Conservation (phyloP, 2,888 invertebrate species). For the Apamea crenata region DNA sequence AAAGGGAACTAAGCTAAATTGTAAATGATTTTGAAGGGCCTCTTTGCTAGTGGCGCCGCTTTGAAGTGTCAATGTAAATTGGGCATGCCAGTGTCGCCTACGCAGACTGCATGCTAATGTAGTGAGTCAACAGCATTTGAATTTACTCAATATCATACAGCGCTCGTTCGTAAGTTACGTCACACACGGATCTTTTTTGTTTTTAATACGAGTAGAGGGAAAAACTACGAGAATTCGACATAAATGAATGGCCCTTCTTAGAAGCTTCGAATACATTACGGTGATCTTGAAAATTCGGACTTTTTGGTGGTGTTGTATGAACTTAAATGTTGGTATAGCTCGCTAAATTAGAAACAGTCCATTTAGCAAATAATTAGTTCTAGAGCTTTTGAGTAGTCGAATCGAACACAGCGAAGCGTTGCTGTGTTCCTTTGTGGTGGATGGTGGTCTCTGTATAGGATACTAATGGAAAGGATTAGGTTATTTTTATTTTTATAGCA, state of each 20-base stretch:
- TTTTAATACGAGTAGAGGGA: constrained; percentile 22
- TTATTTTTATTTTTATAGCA: too few relatives aligned
- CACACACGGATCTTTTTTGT: constrained; percentile 46
- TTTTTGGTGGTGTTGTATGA: not conserved
- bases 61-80: constrained; percentile 10
- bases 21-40: not conserved
- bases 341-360: not conserved
- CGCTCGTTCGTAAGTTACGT: constrained; percentile 46
- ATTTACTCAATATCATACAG: constrained; percentile 57
- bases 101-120: constrained; percentile 59
- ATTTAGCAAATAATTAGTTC: too few relatives aligned
- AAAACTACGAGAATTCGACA: constrained; percentile 21
- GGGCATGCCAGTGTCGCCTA: constrained; percentile 54
- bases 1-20: not conserved
- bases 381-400: too few relatives aligned
- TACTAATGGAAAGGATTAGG: too few relatives aligned
- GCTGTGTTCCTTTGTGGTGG: too few relatives aligned
- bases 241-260: constrained; percentile 33
- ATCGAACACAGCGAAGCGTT: too few relatives aligned
- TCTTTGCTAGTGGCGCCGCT: constrained; percentile 19
- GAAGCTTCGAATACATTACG: not conserved
- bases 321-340: not conserved
- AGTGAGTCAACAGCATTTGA: constrained; percentile 71
- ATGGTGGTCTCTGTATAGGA: too few relatives aligned
- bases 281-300: not conserved